Base-by-base conservation (phyloP, 2,888 invertebrate genomes). In the Melinaea marsaeus region DNA sequence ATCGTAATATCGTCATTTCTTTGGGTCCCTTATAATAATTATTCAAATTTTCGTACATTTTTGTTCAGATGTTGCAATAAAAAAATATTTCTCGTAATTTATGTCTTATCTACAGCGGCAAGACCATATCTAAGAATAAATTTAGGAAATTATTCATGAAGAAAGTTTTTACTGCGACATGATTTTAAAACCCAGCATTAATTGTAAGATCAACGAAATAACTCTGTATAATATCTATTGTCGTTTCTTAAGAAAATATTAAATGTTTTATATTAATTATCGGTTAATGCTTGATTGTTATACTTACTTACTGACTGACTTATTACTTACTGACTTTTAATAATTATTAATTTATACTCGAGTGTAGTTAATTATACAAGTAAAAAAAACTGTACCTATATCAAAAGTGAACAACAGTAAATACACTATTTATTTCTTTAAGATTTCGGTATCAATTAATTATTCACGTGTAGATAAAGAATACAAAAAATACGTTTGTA, bases 141-240 rank as follows among this genome's bases (percentile, higher is more conserved):
- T 87, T 89, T 85, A 76, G 86, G 89, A 88, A 90, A 90, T 89
- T 89, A 90, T 90, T 90, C 89, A 90, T 89, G 88, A 88, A 84
- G 79, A 87, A 88, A 90, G 86, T 89, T 90, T 88, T 85, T 88
- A 87, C 85, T 79, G 85, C 82, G 85, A 87, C 88, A 88, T 88
- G 88, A 85, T 88, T 88, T 88, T 88, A 85, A 88, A 88, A 85
- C 84, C 86, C 81, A 86, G 51, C 51, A 51, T 51, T 88, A 86
- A 88, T 89, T 86, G 88, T 88, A 86, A 87, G 85, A 84, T 79
- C 76, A 75, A 75, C 61, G 46, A 60, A 63, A 67, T 67, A 65
- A 63, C 65, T 61, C 60, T 22, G 22, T 22, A 22, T 22, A 22
- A 22, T 22, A 22, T 22, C 22, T 22, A 22, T 22, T 22, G 22